These are phyloP conservation scores for Cheilosia pagana DNA, from an alignment of 2,888 invertebrate species.

Conservation along the genomic window DNA sequence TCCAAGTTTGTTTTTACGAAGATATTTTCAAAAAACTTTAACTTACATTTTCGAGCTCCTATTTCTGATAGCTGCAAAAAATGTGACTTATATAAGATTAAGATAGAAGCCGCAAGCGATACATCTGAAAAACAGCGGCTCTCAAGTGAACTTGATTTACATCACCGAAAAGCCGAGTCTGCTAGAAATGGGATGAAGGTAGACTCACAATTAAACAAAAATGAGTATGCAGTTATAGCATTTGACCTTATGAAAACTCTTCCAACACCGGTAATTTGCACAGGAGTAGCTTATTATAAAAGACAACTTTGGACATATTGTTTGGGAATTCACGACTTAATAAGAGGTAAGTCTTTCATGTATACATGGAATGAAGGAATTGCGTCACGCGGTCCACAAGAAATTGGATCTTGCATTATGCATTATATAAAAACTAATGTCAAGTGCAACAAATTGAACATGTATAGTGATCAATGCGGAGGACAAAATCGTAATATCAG, in stretches of 20 bases:
- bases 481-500: conserved; percentile 61
- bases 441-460: conserved; percentile 31
- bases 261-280: conserved; percentile 51
- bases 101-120: no score
- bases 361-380: no score
- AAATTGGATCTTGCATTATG: no score
- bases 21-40: conserved; percentile 71
- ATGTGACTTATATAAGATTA: no score
- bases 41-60: conserved; percentile 66
- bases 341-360: no score
- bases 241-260: conserved; percentile 65
- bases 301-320: no score
- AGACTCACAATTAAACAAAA: conserved; percentile 30
- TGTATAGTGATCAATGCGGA: conserved; percentile 52
- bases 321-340: no score
- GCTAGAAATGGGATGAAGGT: conserved; percentile 61
- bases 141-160: no score
- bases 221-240: conserved; percentile 44
- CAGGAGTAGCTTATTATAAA: no score
- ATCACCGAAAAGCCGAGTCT: no score
- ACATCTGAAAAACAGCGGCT: no score
- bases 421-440: conserved; percentile 48
- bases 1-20: conserved; percentile 33
- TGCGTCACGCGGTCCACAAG: no score
- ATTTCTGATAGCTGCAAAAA: conserved; percentile 65